Percentiles rank a stretch among this genome's conserved stretches.
Evolutionary conservation across 1,140 invertebrate genomes (phyloP).

Genomic region (Lasaia peninsularis): DNA sequence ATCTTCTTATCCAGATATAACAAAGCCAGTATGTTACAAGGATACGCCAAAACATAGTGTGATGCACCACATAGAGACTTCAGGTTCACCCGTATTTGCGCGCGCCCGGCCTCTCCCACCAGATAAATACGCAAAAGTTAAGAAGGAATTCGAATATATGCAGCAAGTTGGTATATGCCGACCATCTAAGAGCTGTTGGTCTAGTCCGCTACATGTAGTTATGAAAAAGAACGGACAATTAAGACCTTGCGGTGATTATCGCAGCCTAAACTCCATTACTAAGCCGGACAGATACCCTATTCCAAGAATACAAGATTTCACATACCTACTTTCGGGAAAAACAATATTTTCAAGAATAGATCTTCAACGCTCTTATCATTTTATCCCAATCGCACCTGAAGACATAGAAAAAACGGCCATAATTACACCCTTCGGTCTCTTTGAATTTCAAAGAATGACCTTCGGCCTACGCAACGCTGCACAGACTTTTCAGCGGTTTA

Average conservation of each 20-base stretch:
- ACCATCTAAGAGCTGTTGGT: slow-evolving; percentile 21
- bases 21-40: slow-evolving; percentile 19
- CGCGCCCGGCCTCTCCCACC: slow-evolving; percentile 7
- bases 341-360: too few species aligned
- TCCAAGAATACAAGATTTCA: slow-evolving; percentile 19
- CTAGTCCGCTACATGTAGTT: slow-evolving; percentile 26
- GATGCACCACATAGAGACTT: slow-evolving; percentile 21
- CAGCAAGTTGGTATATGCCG: slow-evolving; percentile 23
- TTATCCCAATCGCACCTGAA: too few species aligned
- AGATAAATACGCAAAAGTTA: slow-evolving; percentile 14
- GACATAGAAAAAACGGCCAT: neutral
- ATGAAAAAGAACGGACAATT: slow-evolving; percentile 20
- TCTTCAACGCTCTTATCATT: too few species aligned
- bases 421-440: neutral
- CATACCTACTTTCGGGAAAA: neutral
- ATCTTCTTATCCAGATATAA: slow-evolving; percentile 15
- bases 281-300: slow-evolving; percentile 24
- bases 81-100: slow-evolving; percentile 13
- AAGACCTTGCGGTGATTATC: slow-evolving; percentile 21
- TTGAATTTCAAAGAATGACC: neutral
- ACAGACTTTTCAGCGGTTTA: neutral
- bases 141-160: slow-evolving; percentile 20
- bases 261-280: slow-evolving; percentile 17
- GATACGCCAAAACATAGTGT: slow-evolving; percentile 16
- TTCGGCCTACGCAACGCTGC: neutral